A percentile compares a stretch with the other conserved stretches of the same genome.
Evolutionary conservation across 2,888 invertebrate species (phyloP).

Genomic region (Eupeodes latifasciatus): DNA sequence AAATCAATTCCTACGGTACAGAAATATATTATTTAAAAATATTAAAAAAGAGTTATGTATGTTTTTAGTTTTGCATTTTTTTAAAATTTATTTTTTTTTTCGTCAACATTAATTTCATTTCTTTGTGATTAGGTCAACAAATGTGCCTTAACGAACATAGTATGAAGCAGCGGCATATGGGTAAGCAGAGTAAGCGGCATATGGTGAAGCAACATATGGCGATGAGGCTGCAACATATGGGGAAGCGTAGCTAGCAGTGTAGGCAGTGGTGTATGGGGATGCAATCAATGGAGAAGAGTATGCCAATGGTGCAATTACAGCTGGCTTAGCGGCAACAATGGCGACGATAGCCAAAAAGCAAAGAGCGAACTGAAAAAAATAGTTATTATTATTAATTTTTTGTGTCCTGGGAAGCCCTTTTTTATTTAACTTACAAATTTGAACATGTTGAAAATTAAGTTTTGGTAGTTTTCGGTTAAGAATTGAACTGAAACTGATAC

Average conservation of each 20-base stretch:
- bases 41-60: too few relatives aligned
- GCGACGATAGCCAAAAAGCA: slow-evolving; percentile 61
- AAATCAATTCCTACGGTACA: too few relatives aligned
- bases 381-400: background rate
- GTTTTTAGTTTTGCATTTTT: too few relatives aligned
- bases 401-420: background rate
- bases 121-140: background rate
- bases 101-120: background rate
- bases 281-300: slow-evolving; percentile 60
- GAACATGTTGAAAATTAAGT: slow-evolving; percentile 52
- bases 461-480: slow-evolving; percentile 32
- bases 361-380: slow-evolving; percentile 44
- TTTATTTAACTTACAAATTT: slow-evolving; percentile 59
- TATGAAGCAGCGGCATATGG: slow-evolving; percentile 53
- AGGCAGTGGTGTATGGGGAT: slow-evolving; percentile 56
- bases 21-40: too few relatives aligned
- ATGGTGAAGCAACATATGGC: slow-evolving; percentile 58
- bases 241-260: slow-evolving; percentile 53
- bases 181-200: slow-evolving; percentile 59
- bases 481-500: slow-evolving; percentile 45
- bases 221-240: slow-evolving; percentile 63
- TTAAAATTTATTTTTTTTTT: background rate
- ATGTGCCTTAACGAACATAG: slow-evolving; percentile 16
- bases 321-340: slow-evolving; percentile 64
- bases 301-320: slow-evolving; percentile 41